These are phyloP conservation scores for Pocota personata DNA, from an alignment of 2,888 invertebrate genomes.

Conservation along the genomic window DNA sequence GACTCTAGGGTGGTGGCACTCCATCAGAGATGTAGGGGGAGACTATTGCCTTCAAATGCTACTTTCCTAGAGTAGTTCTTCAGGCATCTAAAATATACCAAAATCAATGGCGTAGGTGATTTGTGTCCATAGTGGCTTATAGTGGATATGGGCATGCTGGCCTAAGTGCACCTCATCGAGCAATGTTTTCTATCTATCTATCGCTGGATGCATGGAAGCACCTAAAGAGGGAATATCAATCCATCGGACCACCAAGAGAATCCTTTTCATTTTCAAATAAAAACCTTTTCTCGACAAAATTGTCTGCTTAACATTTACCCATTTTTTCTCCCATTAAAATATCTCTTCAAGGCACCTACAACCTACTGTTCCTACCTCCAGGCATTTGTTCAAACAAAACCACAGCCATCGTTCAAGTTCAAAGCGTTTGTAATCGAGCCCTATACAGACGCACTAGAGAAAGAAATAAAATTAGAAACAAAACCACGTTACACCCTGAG, in stretches of 20 bases:
- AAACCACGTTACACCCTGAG: constrained; percentile 16
- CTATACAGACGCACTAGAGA: not conserved
- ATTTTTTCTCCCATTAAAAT: not conserved
- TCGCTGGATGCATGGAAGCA: too few species aligned
- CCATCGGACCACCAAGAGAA: not conserved
- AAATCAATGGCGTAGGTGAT: too few species aligned
- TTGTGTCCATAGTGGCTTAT: too few species aligned
- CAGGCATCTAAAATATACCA: too few species aligned
- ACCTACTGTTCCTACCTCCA: not conserved
- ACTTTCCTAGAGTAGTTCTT: too few species aligned
- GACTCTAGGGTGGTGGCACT: too few species aligned
- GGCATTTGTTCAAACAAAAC: not conserved
- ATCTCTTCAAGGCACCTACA: not conserved
- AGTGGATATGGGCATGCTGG: too few species aligned
- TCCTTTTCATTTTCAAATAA: not conserved
- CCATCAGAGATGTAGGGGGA: too few species aligned
- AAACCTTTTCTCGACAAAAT: not conserved
- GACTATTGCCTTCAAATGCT: too few species aligned
- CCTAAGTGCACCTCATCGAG: too few species aligned
- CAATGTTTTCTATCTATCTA: too few species aligned
- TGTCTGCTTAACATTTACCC: not conserved
- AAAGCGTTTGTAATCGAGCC: constrained; percentile 27
- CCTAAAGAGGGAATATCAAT: too few species aligned
- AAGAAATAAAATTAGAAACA: not conserved
- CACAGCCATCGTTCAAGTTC: constrained; percentile 19